phyloP scores from a whole-genome alignment of 2,888 invertebrate species.

The Linhomoeus sp. region DNA sequence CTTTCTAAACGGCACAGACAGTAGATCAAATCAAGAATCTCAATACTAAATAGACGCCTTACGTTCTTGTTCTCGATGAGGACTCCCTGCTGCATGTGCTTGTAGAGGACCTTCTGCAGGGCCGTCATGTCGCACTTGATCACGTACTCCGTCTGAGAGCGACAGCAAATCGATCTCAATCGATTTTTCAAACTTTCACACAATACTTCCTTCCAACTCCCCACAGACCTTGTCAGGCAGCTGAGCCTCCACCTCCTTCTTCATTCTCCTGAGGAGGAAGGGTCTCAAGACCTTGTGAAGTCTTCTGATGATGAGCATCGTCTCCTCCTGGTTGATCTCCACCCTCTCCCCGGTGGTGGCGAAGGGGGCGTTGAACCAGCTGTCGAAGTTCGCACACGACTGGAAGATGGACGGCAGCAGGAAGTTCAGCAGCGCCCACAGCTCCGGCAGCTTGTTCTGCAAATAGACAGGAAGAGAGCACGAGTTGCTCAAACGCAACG shows the following conservation, averaged over 20 bases:
- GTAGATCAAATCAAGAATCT: no score
- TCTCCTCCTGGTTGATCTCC: slow-evolving; percentile 96
- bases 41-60: no score
- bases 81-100: slow-evolving; percentile 60
- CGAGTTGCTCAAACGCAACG: no score
- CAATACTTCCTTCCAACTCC: no score
- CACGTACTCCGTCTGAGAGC: slow-evolving; percentile 57
- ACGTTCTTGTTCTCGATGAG: slow-evolving; percentile 17
- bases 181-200: no score
- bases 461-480: no score
- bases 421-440: slow-evolving; percentile 96
- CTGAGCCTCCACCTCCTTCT: slow-evolving; percentile 98
- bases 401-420: slow-evolving; percentile 94
- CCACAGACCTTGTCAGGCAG: slow-evolving; percentile 61
- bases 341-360: slow-evolving; percentile 80
- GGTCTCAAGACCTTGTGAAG: slow-evolving; percentile 94
- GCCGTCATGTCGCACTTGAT: slow-evolving; percentile 98
- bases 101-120: slow-evolving; percentile 63
- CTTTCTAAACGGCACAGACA: no score
- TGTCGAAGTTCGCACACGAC: slow-evolving; percentile 92
- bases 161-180: no score
- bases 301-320: slow-evolving; percentile 96
- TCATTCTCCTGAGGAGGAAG: slow-evolving; percentile 81
- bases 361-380: slow-evolving; percentile 99
- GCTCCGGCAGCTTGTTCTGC: slow-evolving; percentile 80